Conservation (phyloP, 1,140 invertebrate species). For the Mycetomoellerius zeteki region DNA sequence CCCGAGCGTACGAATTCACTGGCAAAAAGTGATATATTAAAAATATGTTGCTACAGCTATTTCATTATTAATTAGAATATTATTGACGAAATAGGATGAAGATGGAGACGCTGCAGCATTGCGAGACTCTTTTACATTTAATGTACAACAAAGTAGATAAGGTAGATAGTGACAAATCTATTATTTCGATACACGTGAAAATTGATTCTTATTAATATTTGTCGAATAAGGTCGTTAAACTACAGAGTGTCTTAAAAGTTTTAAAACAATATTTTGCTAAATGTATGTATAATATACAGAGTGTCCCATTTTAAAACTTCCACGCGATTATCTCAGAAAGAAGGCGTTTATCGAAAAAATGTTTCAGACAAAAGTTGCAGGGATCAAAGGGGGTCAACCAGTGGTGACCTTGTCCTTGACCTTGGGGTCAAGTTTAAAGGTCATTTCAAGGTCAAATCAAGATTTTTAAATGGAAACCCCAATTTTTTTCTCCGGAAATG, state of each 20-base stretch:
- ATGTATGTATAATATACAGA: no score
- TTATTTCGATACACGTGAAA: not conserved
- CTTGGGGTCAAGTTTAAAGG: no score
- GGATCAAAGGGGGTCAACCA: no score
- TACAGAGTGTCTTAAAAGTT: constrained; percentile 10
- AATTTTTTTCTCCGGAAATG: no score
- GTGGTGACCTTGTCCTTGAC: no score
- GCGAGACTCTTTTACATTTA: constrained; percentile 89
- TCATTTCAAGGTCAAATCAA: no score
- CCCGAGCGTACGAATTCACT: not conserved
- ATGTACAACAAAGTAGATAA: constrained; percentile 89
- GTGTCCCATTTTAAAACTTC: no score
- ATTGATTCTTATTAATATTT: not conserved
- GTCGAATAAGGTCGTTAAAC: not conserved
- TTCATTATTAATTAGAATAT: constrained; percentile 33
- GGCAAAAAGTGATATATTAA: not conserved
- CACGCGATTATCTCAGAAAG: no score
- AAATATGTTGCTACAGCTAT: not conserved
- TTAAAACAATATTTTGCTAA: no score
- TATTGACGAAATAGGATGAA: constrained; percentile 87
- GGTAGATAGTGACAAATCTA: constrained; percentile 81
- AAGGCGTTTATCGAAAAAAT: no score
- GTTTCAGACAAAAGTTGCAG: no score
- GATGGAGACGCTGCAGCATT: constrained; percentile 89
- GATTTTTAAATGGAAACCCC: no score